phyloP scores from a whole-genome alignment of 2,888 invertebrate genomes.

The Calameuta idolon region DNA sequence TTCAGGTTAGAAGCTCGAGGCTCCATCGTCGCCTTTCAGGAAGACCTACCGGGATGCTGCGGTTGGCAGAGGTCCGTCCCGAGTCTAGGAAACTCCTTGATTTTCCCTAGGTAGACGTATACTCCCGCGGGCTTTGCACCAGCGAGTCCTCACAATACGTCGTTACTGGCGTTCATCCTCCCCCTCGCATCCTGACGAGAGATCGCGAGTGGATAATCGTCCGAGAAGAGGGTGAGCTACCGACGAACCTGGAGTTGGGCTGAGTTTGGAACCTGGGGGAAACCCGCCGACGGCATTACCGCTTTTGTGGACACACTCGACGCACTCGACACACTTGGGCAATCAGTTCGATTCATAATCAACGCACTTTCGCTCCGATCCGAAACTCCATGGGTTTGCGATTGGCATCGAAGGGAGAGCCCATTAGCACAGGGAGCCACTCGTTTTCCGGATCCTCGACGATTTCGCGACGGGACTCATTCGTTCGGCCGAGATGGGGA shows the following conservation, averaged over 20 bases:
- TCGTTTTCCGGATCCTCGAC: no score
- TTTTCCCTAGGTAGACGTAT: conserved; percentile 14
- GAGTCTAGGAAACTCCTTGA: neutral
- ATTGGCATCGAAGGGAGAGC: neutral
- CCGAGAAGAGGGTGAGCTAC: conserved; percentile 52
- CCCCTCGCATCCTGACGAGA: conserved; percentile 23
- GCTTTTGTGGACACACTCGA: conserved; percentile 57
- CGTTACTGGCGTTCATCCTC: conserved; percentile 49
- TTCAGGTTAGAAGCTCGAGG: conserved; percentile 1
- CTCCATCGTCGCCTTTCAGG: conserved; percentile 14
- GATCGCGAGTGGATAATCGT: conserved; percentile 64
- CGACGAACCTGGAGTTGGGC: no score
- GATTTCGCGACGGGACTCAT: conserved; percentile 2
- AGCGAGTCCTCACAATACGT: conserved; percentile 59
- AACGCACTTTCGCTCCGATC: conserved; percentile 35
- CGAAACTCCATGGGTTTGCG: conserved; percentile 1
- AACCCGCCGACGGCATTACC: conserved; percentile 48
- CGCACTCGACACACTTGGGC: conserved; percentile 55
- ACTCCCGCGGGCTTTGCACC: conserved; percentile 28
- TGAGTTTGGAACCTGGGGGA: conserved; percentile 6
- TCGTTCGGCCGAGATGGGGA: neutral
- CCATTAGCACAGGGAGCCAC: no score
- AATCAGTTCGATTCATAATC: conserved; percentile 63
- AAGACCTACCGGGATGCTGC: neutral
- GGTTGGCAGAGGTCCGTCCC: neutral